Evolutionary conservation across 2,797 vertebrate species (phyloP), one percentile per base, ranked within the genome.

Genomic region (Schizopygopsis pylzovi): DNA sequence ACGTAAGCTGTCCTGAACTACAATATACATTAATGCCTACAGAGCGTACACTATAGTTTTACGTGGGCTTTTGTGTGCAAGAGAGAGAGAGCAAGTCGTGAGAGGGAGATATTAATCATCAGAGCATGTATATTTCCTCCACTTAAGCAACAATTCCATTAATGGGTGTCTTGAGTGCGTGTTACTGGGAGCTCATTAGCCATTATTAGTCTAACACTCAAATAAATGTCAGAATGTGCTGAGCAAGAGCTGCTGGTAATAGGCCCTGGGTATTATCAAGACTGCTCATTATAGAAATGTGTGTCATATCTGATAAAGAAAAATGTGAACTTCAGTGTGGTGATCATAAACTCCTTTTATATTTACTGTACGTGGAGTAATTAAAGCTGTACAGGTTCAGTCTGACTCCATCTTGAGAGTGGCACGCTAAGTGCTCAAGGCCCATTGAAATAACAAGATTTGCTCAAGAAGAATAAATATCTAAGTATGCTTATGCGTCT

Each of bases 111-210:
- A 78, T 85, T 73, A 85, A 85, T 80, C 80, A 85, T 86, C 41
- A 59, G 83, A 83, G 84, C 86, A 87, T 87, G 77, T 85, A 85
- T 83, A 89, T 89, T 85, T 85, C 86, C 88, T 90, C 90, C 88
- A 90, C 91, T 92, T 93, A 92, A 91, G 89, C 87, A 92, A 92
- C 85, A 83, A 94, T 94, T 92, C 91, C 94, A 94, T 94, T 95
- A 94, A 93, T 86, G 91, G 89, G 90, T 93, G 92, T 82, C 92
- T 93, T 92, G 93, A 93, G 94, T 94, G 92, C 91, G 92, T 94
- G 94, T 95, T 93, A 94, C 93, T 91, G 91, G 93, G 93, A 94
- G 93, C 93, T 95, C 94, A 95, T 95, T 95, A 95, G 94, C 92
- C 94, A 93, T 95, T 94, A 95, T 95, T 95, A 95, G 92, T 94